Evolutionary conservation across 1,140 invertebrate genomes (phyloP).

Genomic region (Parasteatoda tepidariorum): DNA sequence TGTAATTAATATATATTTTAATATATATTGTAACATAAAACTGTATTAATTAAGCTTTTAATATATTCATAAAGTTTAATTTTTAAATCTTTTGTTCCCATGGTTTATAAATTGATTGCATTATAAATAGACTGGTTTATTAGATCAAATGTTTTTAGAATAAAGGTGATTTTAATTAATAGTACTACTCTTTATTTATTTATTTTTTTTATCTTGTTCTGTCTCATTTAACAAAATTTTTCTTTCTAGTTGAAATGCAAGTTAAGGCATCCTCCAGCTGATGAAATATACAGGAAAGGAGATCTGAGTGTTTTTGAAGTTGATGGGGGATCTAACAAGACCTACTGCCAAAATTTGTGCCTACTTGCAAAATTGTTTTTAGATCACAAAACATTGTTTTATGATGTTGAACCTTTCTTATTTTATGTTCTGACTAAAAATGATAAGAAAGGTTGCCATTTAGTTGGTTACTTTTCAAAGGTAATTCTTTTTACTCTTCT

Average conservation of each 20-base stretch:
- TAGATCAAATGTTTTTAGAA: too few relatives aligned
- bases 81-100: too few relatives aligned
- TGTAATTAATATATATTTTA: too few relatives aligned
- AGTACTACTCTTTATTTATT: neutral
- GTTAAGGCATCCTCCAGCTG: conserved; percentile 94
- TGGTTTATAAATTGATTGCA: too few relatives aligned
- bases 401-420: conserved; percentile 98
- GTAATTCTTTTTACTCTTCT: conserved; percentile 62
- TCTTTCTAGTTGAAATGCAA: conserved; percentile 81
- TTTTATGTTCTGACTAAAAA: conserved; percentile 97
- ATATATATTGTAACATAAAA: too few relatives aligned
- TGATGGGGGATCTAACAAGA: conserved; percentile 96
- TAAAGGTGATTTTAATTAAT: too few relatives aligned
- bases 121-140: too few relatives aligned
- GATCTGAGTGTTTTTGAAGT: conserved; percentile 87
- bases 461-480: conserved; percentile 74
- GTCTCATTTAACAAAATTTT: neutral
- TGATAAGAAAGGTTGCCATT: conserved; percentile 78
- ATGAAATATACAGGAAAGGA: conserved; percentile 92
- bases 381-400: conserved; percentile 98
- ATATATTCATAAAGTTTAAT: too few relatives aligned
- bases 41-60: too few relatives aligned
- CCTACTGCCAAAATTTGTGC: conserved; percentile 98
- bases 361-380: conserved; percentile 96
- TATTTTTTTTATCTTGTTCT: neutral